These are phyloP conservation scores for Donacobius atricapilla DNA, from an alignment of 2,113 vertebrate species.

Conservation along the genomic window DNA sequence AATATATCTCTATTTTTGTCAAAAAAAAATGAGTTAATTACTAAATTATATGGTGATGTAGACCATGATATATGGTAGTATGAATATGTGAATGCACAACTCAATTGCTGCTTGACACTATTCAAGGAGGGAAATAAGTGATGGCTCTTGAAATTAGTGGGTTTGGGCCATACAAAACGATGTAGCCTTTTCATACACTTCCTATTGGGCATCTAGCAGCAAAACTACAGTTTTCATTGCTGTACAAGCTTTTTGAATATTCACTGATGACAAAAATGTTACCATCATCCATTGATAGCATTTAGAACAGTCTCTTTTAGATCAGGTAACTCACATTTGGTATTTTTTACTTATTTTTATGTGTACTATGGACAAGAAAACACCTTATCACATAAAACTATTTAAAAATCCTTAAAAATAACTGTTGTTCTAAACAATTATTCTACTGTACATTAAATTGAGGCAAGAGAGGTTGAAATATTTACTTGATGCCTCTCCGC, in stretches of 20 bases:
- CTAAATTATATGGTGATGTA: background rate
- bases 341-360: background rate
- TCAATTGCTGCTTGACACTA: background rate
- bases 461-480: background rate
- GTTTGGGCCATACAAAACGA: background rate
- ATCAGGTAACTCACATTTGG: background rate
- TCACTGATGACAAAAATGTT: background rate
- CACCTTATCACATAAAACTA: background rate
- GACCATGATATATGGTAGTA: background rate
- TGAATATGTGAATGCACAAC: background rate
- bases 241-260: background rate
- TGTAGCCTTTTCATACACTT: background rate
- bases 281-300: background rate
- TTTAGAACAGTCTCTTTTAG: background rate
- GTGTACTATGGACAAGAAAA: background rate
- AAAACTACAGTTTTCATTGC: background rate
- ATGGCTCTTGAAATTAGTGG: accelerated
- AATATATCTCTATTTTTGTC: background rate
- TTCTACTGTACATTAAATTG: background rate
- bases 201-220: background rate
- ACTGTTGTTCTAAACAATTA: background rate
- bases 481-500: background rate
- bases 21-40: background rate
- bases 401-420: background rate
- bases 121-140: background rate